Percentiles rank a stretch among this genome's conserved stretches.
Evolutionary conservation across 2,113 vertebrate species (phyloP).

Genomic region (Anhinga anhinga): DNA sequence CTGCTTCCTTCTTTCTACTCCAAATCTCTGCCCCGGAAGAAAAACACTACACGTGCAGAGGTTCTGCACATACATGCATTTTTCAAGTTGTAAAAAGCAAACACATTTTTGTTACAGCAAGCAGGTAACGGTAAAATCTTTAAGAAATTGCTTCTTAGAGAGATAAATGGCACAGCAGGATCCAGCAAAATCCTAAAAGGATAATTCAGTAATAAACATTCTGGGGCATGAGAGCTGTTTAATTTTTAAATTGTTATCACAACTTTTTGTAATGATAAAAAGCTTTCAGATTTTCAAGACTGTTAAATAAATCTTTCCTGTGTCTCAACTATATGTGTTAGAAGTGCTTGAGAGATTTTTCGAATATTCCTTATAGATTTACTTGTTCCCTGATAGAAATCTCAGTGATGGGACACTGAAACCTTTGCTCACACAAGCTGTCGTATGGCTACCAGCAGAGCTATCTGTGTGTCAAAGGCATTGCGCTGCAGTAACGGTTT

Average conservation of each 20-base stretch:
- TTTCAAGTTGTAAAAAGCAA: conserved; percentile 2
- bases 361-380: background rate
- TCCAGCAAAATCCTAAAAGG: conserved; percentile 10
- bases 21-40: background rate
- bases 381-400: background rate
- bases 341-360: background rate
- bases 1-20: background rate
- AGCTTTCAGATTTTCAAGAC: background rate
- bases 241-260: conserved; percentile 23
- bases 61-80: background rate
- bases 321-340: background rate
- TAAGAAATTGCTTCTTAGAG: background rate
- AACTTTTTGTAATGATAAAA: background rate
- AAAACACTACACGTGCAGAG: background rate
- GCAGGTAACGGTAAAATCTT: background rate
- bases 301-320: background rate
- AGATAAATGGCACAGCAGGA: conserved; percentile 1
- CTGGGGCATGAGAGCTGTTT: background rate
- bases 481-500: background rate
- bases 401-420: background rate
- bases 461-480: background rate
- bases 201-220: conserved; percentile 4
- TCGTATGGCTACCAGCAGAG: background rate
- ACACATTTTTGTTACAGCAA: background rate
- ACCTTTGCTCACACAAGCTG: background rate